Base-by-base conservation (phyloP, 2,888 invertebrate species). In the Synergus japonicus region DNA sequence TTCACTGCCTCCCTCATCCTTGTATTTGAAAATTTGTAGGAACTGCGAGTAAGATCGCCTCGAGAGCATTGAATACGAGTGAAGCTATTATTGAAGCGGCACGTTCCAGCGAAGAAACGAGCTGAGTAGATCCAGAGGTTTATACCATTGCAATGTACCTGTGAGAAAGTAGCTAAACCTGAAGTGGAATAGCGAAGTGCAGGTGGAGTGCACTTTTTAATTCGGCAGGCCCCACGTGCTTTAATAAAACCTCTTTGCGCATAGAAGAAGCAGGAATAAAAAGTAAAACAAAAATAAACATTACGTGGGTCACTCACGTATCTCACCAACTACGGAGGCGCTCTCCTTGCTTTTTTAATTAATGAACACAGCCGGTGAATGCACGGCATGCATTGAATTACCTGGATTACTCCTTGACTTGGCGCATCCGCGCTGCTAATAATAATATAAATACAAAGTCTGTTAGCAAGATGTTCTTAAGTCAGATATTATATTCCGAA, bases 131-230 rank as follows among this genome's bases (percentile, higher is more conserved):
- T 44, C 67, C 18, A n/a, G n/a, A 58, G 54, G 22, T 29, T 29
- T 29, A 29, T 29, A 9, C 18, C n/a, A 18, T 18, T 18, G 9
- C 54, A 58, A 18, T 18, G 54, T 18, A 18, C 18, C n/a, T 58
- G 18, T 58, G 54, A 58, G 18, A 18, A 58, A n/a, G 54, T 58
- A 58, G 54, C 54, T 58, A 18, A 58, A 58, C 18, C n/a, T 58
- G 29, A 49, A 13, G 78, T 81, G 79, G 79, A 79, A 82, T 58
- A 58, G 54, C 9, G 18, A 58, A 58, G 18, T 58, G 54, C 18
- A 58, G 18, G 78, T 82, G 84, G 87, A 88, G 88, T 90, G 90
- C 89, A 89, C 88, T 90, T 89, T 90, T 90, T 90, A 89, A 90
- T 90, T 90, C 88, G 83, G 79, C 29, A 78, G 81, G 69, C 80